Evolutionary conservation across 2,888 invertebrate species (phyloP).

Genomic region (Lepidocyrtinus sp.): DNA sequence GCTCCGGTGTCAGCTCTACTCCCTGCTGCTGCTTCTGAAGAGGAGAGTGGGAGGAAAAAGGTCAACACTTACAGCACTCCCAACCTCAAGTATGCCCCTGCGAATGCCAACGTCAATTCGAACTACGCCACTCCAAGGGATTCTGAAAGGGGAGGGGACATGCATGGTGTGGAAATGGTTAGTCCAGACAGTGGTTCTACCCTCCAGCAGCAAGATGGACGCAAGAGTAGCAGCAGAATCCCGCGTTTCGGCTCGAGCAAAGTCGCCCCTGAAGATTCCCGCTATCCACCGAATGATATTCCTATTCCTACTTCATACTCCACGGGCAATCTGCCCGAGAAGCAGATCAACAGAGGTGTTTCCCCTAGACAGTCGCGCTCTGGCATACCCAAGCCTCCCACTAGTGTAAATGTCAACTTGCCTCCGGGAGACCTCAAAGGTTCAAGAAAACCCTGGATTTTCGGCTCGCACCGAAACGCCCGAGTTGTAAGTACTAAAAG

Average conservation of each 20-base stretch:
- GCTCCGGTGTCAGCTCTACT: too few relatives aligned
- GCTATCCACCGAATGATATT: constrained; percentile 1
- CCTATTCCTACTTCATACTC: constrained; percentile 21
- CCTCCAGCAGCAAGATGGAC: constrained; percentile 11
- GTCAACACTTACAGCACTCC: neutral
- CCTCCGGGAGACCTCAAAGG: constrained; percentile 52
- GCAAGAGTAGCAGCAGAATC: constrained; percentile 58
- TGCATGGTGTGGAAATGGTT: constrained; percentile 14
- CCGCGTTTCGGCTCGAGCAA: constrained; percentile 54
- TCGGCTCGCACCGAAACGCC: constrained; percentile 76
- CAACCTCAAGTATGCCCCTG: neutral
- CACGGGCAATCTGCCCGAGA: constrained; percentile 10
- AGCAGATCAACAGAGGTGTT: constrained; percentile 24
- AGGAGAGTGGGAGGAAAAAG: neutral
- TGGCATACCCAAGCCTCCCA: constrained; percentile 36
- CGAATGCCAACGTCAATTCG: neutral
- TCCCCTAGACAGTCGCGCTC: constrained; percentile 23
- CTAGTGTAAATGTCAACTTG: constrained; percentile 25
- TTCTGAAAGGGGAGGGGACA: neutral
- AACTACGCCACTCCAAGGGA: neutral
- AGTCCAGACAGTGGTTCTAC: neutral
- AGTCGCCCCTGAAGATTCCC: constrained; percentile 13
- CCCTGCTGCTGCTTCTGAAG: neutral
- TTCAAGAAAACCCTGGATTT: constrained; percentile 73
- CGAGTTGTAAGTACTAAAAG: constrained; percentile 73